Evolutionary conservation across 53 echinoderm and acorn worm genomes (phyloP).

Genomic region (Pentamera pediparva): DNA sequence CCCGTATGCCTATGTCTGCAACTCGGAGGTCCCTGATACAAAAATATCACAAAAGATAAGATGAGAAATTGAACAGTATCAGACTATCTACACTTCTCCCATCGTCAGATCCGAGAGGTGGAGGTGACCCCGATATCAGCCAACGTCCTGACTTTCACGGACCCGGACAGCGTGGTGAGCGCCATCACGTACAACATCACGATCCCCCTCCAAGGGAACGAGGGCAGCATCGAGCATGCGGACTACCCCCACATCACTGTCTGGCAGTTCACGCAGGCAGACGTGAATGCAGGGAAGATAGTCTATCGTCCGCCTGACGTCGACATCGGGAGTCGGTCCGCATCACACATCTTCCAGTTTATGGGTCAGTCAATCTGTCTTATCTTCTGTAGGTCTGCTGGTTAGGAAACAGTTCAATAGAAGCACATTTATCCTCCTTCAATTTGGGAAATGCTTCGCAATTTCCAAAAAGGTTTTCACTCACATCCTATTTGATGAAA

Average conservation of each 20-base stretch:
- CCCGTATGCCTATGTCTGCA: too few relatives aligned
- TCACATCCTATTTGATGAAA: too few relatives aligned
- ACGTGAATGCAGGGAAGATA: slow-evolving; percentile 85
- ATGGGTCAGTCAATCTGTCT: slow-evolving; percentile 92
- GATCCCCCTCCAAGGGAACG: slow-evolving; percentile 43
- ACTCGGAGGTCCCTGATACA: neutral
- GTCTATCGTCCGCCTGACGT: slow-evolving; percentile 73
- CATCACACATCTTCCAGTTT: slow-evolving; percentile 61
- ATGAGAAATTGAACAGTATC: too few relatives aligned
- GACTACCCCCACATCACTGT: slow-evolving; percentile 57
- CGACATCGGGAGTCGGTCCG: slow-evolving; percentile 39
- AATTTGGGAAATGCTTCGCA: too few relatives aligned
- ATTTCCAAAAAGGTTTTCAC: too few relatives aligned
- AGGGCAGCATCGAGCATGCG: slow-evolving; percentile 70
- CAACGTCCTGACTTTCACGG: slow-evolving; percentile 69
- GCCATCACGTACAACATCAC: slow-evolving; percentile 87
- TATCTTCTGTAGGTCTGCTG: too few relatives aligned
- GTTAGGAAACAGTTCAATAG: too few relatives aligned
- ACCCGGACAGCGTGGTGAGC: slow-evolving; percentile 78
- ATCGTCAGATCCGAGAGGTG: slow-evolving; percentile 65
- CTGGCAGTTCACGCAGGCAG: slow-evolving; percentile 81
- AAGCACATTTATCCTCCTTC: too few relatives aligned
- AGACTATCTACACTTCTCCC: neutral
- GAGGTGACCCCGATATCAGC: slow-evolving; percentile 55
- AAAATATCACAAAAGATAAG: neutral